Evolutionary conservation across 2,797 vertebrate species (phyloP).

Genomic region (Acomys russatus): DNA sequence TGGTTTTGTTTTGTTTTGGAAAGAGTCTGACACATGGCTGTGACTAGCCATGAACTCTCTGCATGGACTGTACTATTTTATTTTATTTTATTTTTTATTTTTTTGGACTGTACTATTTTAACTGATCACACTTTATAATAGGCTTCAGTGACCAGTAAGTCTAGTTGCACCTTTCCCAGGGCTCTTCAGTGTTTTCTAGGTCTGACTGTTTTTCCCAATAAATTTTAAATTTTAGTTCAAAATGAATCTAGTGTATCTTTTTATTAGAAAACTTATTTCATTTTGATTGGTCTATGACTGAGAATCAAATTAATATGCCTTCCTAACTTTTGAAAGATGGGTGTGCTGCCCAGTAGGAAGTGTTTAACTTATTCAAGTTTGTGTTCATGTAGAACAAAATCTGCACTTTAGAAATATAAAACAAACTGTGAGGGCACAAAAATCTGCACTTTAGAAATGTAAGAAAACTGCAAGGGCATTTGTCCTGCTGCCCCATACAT

Average conservation of each 20-base stretch:
- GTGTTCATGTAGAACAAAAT: slow-evolving; percentile 4
- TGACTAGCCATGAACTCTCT: not conserved
- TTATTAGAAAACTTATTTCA: slow-evolving; percentile 54
- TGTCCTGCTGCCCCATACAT: not conserved
- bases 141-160: slow-evolving; percentile 14
- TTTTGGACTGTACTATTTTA: not conserved
- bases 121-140: slow-evolving; percentile 46
- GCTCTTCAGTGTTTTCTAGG: slow-evolving; percentile 47
- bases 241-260: slow-evolving; percentile 51
- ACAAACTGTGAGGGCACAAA: not conserved
- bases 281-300: not conserved
- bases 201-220: slow-evolving; percentile 49
- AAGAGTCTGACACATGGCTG: not conserved
- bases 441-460: not conserved
- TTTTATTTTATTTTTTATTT: too few relatives aligned
- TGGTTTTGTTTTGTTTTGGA: not conserved
- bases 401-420: slow-evolving; percentile 3
- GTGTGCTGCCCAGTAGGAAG: not conserved
- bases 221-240: slow-evolving; percentile 52
- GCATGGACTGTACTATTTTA: too few relatives aligned
- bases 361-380: slow-evolving; percentile 40
- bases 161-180: not conserved
- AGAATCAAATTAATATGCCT: slow-evolving; percentile 44
- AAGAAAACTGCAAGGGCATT: not conserved
- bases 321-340: not conserved